phyloP scores from a whole-genome alignment of 2,888 invertebrate species.

The Ferrisia virgata region DNA sequence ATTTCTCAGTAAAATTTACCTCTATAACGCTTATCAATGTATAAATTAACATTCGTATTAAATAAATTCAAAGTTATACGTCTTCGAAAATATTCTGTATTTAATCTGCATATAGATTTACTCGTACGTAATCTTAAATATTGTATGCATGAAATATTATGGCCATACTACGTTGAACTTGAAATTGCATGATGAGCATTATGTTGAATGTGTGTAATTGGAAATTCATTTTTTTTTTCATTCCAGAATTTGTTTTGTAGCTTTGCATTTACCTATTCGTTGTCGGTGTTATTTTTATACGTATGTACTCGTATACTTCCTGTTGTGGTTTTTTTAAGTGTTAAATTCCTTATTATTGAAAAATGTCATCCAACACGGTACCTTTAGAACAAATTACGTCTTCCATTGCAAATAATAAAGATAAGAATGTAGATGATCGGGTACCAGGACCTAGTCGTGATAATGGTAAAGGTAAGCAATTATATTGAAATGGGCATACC shows the following conservation, averaged over 20 bases:
- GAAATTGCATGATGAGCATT: neutral
- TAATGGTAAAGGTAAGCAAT: slow-evolving; percentile 44
- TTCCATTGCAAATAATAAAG: slow-evolving; percentile 35
- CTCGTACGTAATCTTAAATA: neutral
- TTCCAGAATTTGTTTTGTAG: slow-evolving; percentile 26
- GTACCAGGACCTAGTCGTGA: slow-evolving; percentile 37
- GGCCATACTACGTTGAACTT: neutral
- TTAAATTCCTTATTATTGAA: slow-evolving; percentile 34
- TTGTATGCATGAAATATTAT: neutral
- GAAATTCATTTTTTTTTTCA: neutral
- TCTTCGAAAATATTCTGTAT: neutral
- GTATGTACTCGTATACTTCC: neutral
- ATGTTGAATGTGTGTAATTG: neutral
- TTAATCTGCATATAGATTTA: neutral
- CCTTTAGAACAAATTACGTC: slow-evolving; percentile 40
- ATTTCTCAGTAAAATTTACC: neutral
- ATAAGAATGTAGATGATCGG: slow-evolving; percentile 38
- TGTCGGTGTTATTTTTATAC: slow-evolving; percentile 18
- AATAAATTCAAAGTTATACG: neutral
- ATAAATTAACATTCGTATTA: neutral
- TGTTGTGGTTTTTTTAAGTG: neutral
- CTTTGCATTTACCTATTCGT: slow-evolving; percentile 12
- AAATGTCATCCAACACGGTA: slow-evolving; percentile 42
- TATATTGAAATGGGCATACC: slow-evolving; percentile 32
- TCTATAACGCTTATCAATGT: neutral